Base-by-base conservation (phyloP, 2,113 vertebrate species). In the Psettodes erumei region DNA sequence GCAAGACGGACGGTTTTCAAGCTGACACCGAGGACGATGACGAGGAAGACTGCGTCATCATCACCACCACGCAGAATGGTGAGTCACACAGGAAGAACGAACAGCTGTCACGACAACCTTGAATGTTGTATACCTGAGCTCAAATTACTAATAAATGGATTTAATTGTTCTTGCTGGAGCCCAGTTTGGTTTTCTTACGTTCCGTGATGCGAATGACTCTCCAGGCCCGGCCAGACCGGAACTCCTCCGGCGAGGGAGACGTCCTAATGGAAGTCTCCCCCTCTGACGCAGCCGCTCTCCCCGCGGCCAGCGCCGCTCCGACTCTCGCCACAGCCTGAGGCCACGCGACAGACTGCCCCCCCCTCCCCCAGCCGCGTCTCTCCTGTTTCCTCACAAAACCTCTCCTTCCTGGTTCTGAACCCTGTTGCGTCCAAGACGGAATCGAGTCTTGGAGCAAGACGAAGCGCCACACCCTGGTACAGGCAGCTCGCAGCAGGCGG, bases 1-100 rank as follows among this genome's bases (percentile, higher is more conserved):
- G 90, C 81, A 6, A 98, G 81, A 86, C 94, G 12, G 97, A 99
- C 0, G 96, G 97, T n/a, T 99, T 99, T 72, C 98, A 99, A 86
- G 98, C 96, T 12, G 97, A 99, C 89, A 98, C 96, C 0, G 98
- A 98, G 88, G 97, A 99, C 8, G 95, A 96, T 6, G 95, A 95
- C 10, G 94, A 95, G 1, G 93, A 95, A 0, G 97, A 97, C 84
- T 99, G 96, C 69, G 63, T 96, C 70, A 90, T 96, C 21, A 54
- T 97, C 83, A 88, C 94, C 83, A 88, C 94, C 13, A 32, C 93
- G 13, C 88, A 93, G 11, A 91, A 79, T 77, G 95, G 96, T 97
- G 86, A 94, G 94, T 30, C 0, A 21, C 4, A 11, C 8, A 35
- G 19, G 1, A 37, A 1, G 5, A n/a, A 42, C 19, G 2, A 19